Evolutionary conservation across 2,113 vertebrate species (phyloP).

Genomic region (Scytalopus superciliaris): DNA sequence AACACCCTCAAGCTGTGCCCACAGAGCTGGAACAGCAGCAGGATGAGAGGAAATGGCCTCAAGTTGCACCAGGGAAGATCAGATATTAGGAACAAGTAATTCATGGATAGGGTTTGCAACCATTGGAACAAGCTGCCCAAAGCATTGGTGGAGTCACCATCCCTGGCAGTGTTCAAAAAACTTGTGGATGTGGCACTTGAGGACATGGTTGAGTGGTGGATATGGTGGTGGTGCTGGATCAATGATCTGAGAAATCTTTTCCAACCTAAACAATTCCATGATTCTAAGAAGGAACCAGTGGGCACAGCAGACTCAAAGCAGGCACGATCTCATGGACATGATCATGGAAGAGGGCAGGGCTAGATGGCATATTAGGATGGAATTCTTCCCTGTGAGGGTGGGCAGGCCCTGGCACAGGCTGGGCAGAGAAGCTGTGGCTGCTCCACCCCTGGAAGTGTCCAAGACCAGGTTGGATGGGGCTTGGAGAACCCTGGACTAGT

Average conservation of each 20-base stretch:
- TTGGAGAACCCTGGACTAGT: rapidly evolving
- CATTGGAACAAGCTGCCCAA: not conserved
- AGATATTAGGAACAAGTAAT: too few relatives aligned
- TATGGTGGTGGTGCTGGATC: not conserved
- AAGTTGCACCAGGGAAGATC: not conserved
- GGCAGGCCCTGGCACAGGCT: rapidly evolving
- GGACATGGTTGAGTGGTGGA: not conserved
- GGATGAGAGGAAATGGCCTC: too few relatives aligned
- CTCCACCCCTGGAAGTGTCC: not conserved
- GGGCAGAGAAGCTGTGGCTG: not conserved
- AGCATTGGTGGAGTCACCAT: not conserved
- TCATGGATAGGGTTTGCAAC: not conserved
- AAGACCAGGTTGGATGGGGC: rapidly evolving
- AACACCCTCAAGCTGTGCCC: not conserved
- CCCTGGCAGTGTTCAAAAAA: not conserved
- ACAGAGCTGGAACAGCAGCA: too few relatives aligned
- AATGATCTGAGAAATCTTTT: not conserved
- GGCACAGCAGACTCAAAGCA: not conserved
- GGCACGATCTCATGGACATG: too few relatives aligned
- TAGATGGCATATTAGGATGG: not conserved
- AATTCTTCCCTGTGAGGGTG: rapidly evolving
- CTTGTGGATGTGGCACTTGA: not conserved
- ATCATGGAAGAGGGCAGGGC: rapidly evolving
- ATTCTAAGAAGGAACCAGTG: not conserved
- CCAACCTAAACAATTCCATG: not conserved